Evolutionary conservation across 2,888 invertebrate genomes (phyloP).

Genomic region (Rhingia rostrata): DNA sequence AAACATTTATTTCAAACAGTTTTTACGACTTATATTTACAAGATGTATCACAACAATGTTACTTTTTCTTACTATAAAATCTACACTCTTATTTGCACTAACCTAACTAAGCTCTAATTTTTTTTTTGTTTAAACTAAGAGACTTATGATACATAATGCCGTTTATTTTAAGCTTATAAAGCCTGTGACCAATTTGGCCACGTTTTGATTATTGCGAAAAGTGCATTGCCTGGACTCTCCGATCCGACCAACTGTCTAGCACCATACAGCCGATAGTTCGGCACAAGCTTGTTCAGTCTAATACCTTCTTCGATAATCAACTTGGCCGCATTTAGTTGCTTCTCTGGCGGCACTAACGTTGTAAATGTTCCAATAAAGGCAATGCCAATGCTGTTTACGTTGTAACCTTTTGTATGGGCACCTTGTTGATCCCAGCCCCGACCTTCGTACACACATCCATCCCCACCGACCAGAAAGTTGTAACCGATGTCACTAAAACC

Average conservation of each 20-base stretch:
- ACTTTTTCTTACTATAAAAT: not conserved
- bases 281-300: conserved; percentile 84
- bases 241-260: conserved; percentile 88
- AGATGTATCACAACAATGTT: conserved; percentile 26
- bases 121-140: not conserved
- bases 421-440: conserved; percentile 89
- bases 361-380: conserved; percentile 89
- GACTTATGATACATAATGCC: not conserved
- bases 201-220: conserved; percentile 86
- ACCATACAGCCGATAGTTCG: conserved; percentile 87
- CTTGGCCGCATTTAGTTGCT: conserved; percentile 85
- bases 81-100: conserved; percentile 2
- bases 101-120: conserved; percentile 9
- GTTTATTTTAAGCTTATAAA: conserved; percentile 19
- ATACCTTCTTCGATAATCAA: conserved; percentile 87
- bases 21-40: conserved; percentile 25
- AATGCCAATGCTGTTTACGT: conserved; percentile 87
- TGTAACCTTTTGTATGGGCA: conserved; percentile 88
- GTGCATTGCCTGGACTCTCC: conserved; percentile 87
- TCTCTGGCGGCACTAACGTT: conserved; percentile 83
- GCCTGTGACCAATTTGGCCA: conserved; percentile 86
- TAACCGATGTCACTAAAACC: conserved; percentile 89
- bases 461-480: conserved; percentile 91
- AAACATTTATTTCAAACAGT: conserved; percentile 2
- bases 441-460: conserved; percentile 89